Evolutionary conservation across 2,797 vertebrate species (phyloP), one percentile per base, ranked within the genome.

Genomic region (Hyperoplus lanceolatus): DNA sequence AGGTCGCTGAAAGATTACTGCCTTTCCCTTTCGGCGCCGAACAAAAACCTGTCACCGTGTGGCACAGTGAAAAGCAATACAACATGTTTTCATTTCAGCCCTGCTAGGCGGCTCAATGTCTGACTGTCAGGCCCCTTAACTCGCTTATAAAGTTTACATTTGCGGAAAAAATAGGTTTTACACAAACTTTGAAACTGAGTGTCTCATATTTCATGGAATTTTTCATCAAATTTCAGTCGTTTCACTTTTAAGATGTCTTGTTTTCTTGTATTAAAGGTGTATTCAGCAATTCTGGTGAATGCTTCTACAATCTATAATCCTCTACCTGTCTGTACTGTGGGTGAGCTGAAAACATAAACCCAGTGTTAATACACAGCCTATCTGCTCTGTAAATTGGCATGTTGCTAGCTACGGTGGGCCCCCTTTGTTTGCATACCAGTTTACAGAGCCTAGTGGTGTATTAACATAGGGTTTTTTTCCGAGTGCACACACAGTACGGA

Each of bases 1-100:
- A 43, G 53, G 8, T 51, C 18, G 43, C 69, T 80, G 77, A 86
- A 69, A 42, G 80, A 87, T 87, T 59, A 53, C 77, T 18, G 68
- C 62, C 7, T 60, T 81, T 73, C 48, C 60, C 29, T 16, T 70
- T 38, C 2, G 36, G 57, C 8, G 63, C 66, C 11, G 42, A 68
- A n/a, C 51, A 64, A 77, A 29, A 62, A 69, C 61, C 67, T 21
- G 58, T 74, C 60, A 61, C 55, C 0, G 3, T 56, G 3, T 56
- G 62, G 54, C 71, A 68, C 66, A 46, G 45, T 11, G 38, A 59
- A 55, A 42, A 62, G 50, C 53, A 13, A 53, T 79, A 62, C 67
- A 46, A 83, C 42, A 49, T 21, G 46, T 36, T 57, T 75, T 61
- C 11, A 49, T 82, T 79, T 57, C 7, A 65, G 49, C 0, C 0